Percentiles rank a stretch among this genome's conserved stretches.
phyloP scores from a whole-genome alignment of 2,888 invertebrate species.

The Andrena marginata region DNA sequence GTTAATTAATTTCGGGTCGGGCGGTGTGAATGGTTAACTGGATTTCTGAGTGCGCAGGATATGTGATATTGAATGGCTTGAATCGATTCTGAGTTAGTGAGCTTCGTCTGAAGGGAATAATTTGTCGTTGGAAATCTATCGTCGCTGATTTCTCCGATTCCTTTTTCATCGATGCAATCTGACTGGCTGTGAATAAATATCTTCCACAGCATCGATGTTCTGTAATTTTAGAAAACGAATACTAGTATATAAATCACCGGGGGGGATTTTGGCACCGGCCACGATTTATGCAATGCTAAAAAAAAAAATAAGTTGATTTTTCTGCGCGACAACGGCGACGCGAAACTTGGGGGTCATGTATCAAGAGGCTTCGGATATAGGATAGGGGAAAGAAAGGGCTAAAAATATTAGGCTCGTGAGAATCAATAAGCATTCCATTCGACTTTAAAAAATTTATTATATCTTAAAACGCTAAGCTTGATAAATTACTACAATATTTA shows the following conservation, averaged over 20 bases:
- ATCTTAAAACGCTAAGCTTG: not conserved
- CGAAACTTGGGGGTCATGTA: not conserved
- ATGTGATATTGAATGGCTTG: not conserved
- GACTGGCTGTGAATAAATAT: not conserved
- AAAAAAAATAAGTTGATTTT: conserved; percentile 19
- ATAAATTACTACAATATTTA: conserved; percentile 3
- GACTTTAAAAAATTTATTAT: not conserved
- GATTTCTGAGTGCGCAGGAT: not conserved
- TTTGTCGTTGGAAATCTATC: not conserved
- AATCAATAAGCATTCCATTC: not conserved
- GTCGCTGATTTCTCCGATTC: not conserved
- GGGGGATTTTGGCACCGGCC: conserved; percentile 10
- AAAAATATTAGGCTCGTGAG: not conserved
- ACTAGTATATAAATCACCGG: not conserved
- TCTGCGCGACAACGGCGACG: not conserved
- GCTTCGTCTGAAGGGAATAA: not conserved
- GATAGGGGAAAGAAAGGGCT: not conserved
- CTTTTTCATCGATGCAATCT: not conserved
- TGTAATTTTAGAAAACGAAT: conserved; percentile 11
- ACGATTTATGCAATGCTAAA: conserved; percentile 26
- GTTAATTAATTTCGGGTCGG: conserved; percentile 10
- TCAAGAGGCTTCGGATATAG: conserved; percentile 13
- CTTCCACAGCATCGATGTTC: not conserved
- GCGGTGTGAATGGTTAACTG: conserved; percentile 20
- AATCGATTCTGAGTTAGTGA: conserved; percentile 6